Base-by-base conservation (phyloP, 2,113 vertebrate genomes). In the Holacanthus passer region DNA sequence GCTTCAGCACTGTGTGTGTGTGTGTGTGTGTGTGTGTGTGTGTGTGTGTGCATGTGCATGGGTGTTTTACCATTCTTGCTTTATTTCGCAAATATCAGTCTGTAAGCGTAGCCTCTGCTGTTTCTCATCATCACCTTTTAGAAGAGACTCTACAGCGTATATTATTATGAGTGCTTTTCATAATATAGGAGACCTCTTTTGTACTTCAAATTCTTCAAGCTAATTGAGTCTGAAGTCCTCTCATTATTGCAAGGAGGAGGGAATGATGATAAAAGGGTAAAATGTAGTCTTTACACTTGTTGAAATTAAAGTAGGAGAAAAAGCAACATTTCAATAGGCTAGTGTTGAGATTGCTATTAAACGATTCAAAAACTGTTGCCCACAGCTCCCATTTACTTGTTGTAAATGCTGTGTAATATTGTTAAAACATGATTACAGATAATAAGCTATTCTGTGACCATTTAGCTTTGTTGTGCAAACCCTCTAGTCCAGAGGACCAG, bases 401-500 rank as follows among this genome's bases (percentile, higher is more conserved):
- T 58, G 48, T 62, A 48, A 52, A 82, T 50, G 11, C 41, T 16
- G 14, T 16, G 14, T 56, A 27, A 12, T 60, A 14, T 27, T 52
- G 39, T 27, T 48, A 43, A 71, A 52, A 65, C 29, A 22, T 53
- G 13, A 77, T 70, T 69, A 32, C 45, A 58, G 45, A 45, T 24
- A 56, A 62, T 81, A 35, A 48, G 64, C 24, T 58, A 22, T 47
- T 75, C 39, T 74, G 45, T 70, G 50, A 62, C n/a, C 19, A 50
- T 74, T 69, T 74, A 58, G 27, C 35, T 79, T 60, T 56, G 70
- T 52, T 79, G 62, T 72, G 11, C 16, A 74, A 65, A 75, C 24
- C 17, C 1, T 70, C 2, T 29, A 16, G 24, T 62, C n/a, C 14
- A 22, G 31, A 31, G 4, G 27, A 41, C 22, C 24, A 22, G 35